phyloP scores from a whole-genome alignment of 2,113 vertebrate genomes.

The Dolichotis patagonum region DNA sequence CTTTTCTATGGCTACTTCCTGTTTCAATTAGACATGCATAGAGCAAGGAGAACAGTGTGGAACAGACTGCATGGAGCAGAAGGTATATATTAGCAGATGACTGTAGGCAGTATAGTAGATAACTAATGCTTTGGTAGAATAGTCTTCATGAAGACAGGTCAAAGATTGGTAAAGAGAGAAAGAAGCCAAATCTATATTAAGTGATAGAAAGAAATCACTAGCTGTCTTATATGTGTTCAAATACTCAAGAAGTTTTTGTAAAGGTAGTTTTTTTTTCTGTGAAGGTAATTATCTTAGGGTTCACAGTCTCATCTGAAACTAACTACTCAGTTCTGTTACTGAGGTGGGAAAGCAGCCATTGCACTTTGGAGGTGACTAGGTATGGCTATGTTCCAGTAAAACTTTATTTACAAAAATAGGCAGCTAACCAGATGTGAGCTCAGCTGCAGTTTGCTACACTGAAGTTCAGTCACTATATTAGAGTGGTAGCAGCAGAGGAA shows the following conservation, averaged over 20 bases:
- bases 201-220: not conserved
- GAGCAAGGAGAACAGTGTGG: not conserved
- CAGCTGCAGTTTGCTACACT: not conserved
- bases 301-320: not conserved
- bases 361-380: not conserved
- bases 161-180: slow-evolving; percentile 1
- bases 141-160: not conserved
- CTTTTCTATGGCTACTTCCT: not conserved
- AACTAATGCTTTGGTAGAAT: not conserved
- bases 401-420: slow-evolving; percentile 49
- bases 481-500: not conserved
- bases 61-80: not conserved
- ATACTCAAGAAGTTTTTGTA: not conserved
- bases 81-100: not conserved
- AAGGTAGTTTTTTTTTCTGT: not conserved
- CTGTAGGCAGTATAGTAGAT: not conserved
- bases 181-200: not conserved
- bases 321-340: not conserved
- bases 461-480: not conserved
- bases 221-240: not conserved
- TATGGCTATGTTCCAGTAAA: not conserved
- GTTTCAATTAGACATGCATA: not conserved
- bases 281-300: not conserved
- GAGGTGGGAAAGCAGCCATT: not conserved
- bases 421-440: not conserved